Base-by-base conservation (phyloP, 2,888 invertebrate genomes). In the Boloria selene region DNA sequence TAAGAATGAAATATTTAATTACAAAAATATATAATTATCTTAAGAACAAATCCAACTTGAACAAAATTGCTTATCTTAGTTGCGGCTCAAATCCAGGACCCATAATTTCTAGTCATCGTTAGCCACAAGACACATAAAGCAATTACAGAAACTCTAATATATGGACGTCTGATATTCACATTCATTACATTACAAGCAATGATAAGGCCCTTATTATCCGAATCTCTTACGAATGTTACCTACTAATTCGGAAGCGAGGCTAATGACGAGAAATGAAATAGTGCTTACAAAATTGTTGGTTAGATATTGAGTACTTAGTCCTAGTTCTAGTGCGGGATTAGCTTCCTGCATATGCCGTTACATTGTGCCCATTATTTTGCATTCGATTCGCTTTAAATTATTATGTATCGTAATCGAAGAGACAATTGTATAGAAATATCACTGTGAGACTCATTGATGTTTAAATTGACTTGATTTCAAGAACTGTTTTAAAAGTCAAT, bases 241-340 rank as follows among this genome's bases (percentile, higher is more conserved):
- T 18, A 66, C 45, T 72, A 61, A 73, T 72, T 75, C 79, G 79
- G 80, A 80, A 83, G 78, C 75, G 70, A 61, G 55, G 69, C 70
- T 81, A 83, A 85, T 83, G 79, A 80, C 77, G 65, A 72, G 77
- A 78, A 78, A 80, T 77, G 61, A 72, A 78, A 78, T 76, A 74
- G 76, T 78, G 78, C 75, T 76, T 71, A 79, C 73, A 70, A 84
- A 87, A 88, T 86, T 81, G 84, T 83, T 79, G 80, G 81, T 78
- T 79, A 26, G 68, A 72, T 68, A 47, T 75, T 79, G 82, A 78
- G 79, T 81, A 82, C 77, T 79, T 78, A 79, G 31, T 38, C 31
- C 78, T 80, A 79, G 45, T 78, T 70, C 65, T 72, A 70, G 76
- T 76, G 77, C 70, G 54, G 70, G 70, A 70, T 72, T 65, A 73